Percentiles rank a stretch among this genome's conserved stretches.
Conservation (phyloP, 2,797 vertebrate species). For the Myotis planiceps region DNA sequence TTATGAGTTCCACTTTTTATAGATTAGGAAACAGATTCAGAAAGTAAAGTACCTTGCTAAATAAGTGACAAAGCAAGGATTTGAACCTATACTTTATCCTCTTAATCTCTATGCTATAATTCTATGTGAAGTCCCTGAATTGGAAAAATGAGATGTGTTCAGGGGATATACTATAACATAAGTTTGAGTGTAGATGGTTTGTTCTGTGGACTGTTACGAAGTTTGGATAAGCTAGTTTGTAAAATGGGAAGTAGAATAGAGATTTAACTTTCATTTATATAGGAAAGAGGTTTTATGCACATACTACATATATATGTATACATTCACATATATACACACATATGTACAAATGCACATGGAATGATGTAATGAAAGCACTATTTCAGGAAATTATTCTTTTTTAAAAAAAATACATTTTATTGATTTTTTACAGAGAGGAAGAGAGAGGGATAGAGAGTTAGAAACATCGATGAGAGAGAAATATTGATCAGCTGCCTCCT, state of each 20-base stretch:
- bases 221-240: neutral
- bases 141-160: neutral
- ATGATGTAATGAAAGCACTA: neutral
- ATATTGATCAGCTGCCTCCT: no score
- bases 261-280: neutral
- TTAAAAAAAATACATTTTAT: no score
- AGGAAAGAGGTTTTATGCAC: neutral
- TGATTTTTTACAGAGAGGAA: no score
- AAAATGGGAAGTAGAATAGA: conserved; percentile 27
- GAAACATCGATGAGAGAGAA: no score
- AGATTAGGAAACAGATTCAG: conserved; percentile 11
- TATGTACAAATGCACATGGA: neutral
- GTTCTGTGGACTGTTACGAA: neutral
- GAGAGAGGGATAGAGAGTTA: no score
- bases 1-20: neutral
- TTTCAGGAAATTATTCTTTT: conserved; percentile 5
- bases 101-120: neutral
- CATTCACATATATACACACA: neutral
- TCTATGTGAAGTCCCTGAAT: neutral
- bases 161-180: neutral
- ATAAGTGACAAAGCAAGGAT: neutral
- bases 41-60: neutral
- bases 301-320: neutral
- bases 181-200: conserved; percentile 12
- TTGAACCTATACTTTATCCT: neutral